Percentiles rank a stretch among this genome's conserved stretches.
These are phyloP conservation scores for Chrysoperla carnea DNA, from an alignment of 1,140 invertebrate species.

Conservation along the genomic window DNA sequence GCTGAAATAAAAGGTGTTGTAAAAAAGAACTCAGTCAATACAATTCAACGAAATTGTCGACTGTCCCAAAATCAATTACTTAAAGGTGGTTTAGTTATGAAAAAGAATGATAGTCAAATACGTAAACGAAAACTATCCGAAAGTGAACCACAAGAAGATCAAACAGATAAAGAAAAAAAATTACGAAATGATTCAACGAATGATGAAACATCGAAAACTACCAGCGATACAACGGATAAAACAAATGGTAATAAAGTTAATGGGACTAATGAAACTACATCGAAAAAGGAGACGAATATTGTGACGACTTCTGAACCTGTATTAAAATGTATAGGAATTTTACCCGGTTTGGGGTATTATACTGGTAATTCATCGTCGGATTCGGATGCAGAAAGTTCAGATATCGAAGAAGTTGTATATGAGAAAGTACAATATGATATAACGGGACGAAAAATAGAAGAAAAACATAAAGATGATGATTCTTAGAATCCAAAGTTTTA, in stretches of 20 bases:
- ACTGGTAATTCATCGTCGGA: constrained; percentile 44
- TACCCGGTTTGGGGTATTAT: constrained; percentile 61
- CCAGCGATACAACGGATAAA: neutral
- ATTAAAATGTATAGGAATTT: constrained; percentile 50
- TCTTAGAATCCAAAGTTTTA: no score
- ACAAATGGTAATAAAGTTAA: neutral
- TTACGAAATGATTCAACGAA: neutral
- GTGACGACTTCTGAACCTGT: constrained; percentile 14
- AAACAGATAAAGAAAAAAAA: constrained; percentile 2
- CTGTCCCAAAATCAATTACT: constrained; percentile 34
- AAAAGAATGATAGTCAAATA: constrained; percentile 30
- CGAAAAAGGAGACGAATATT: neutral
- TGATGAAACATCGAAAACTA: constrained; percentile 4
- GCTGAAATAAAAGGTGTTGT: constrained; percentile 29
- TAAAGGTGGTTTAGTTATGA: constrained; percentile 38
- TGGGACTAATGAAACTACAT: neutral
- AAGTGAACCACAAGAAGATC: constrained; percentile 8
- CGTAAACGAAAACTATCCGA: constrained; percentile 29
- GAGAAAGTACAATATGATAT: constrained; percentile 28
- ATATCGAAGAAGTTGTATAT: constrained; percentile 28
- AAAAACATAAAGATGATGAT: neutral
- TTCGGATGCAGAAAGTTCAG: constrained; percentile 40
- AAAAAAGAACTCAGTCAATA: constrained; percentile 10
- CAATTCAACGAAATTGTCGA: constrained; percentile 6
- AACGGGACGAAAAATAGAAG: constrained; percentile 30